Conservation (phyloP, 1,140 invertebrate genomes). For the Sycophila sp. region DNA sequence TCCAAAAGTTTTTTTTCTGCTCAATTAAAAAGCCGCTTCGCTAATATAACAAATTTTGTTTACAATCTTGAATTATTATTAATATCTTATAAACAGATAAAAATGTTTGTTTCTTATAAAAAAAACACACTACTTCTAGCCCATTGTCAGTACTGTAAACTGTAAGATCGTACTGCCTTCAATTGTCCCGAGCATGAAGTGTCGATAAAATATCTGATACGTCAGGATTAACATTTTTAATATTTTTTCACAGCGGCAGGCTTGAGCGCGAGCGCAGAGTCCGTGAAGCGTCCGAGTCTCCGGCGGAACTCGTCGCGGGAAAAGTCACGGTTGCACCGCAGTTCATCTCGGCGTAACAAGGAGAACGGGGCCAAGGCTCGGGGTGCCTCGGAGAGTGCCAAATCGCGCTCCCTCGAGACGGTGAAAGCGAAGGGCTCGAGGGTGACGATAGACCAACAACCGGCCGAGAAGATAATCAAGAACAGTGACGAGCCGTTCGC, state of each 20-base stretch:
- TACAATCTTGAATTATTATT: too few relatives aligned
- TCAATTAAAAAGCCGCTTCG: too few relatives aligned
- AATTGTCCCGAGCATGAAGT: too few relatives aligned
- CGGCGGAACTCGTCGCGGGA: constrained; percentile 74
- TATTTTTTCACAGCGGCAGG: constrained; percentile 60
- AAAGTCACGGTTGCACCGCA: constrained; percentile 73
- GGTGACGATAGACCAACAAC: constrained; percentile 55
- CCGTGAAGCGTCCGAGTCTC: constrained; percentile 73
- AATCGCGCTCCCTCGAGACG: constrained; percentile 61
- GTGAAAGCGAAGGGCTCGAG: constrained; percentile 65
- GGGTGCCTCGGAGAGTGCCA: constrained; percentile 56
- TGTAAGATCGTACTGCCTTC: too few relatives aligned
- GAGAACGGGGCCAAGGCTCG: constrained; percentile 71
- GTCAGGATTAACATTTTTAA: too few relatives aligned
- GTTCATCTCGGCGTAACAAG: constrained; percentile 76
- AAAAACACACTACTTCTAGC: too few relatives aligned
- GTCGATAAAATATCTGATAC: too few relatives aligned
- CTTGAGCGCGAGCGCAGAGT: constrained; percentile 76
- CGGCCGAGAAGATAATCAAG: constrained; percentile 51
- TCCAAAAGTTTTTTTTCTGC: too few relatives aligned
- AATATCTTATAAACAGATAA: too few relatives aligned
- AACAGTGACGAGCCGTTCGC: constrained; percentile 51
- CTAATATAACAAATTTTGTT: too few relatives aligned
- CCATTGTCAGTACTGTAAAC: too few relatives aligned
- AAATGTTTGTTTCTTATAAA: too few relatives aligned